A percentile compares a stretch with the other conserved stretches of the same genome.
Evolutionary conservation across 2,113 vertebrate genomes (phyloP).

Genomic region (Naja naja): DNA sequence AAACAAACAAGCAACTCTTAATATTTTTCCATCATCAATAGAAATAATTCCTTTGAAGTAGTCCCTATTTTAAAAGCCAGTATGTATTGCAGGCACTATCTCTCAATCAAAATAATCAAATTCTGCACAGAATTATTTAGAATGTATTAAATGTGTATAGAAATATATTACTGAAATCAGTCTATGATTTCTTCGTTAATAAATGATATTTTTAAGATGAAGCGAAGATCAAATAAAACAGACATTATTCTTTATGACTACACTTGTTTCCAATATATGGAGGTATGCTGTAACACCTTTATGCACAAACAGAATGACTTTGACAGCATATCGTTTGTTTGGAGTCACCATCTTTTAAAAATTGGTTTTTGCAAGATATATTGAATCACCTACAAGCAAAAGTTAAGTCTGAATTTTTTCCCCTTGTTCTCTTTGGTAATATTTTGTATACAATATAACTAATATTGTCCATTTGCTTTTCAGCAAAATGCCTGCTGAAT

Average conservation of each 20-base stretch:
- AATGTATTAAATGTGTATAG: conserved; percentile 12
- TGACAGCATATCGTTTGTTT: not conserved
- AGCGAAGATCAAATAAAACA: conserved; percentile 6
- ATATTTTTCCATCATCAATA: conserved; percentile 58
- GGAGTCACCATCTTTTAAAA: not conserved
- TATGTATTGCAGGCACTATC: conserved; percentile 24
- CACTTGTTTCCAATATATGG: not conserved
- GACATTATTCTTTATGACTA: not conserved
- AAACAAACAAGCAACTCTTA: conserved; percentile 42
- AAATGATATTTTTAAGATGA: not conserved
- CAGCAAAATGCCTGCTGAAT: not conserved
- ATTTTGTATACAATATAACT: not conserved
- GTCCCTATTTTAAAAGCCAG: conserved; percentile 33
- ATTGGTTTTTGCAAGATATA: not conserved
- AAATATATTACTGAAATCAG: not conserved
- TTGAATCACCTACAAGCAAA: not conserved
- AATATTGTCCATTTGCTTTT: not conserved
- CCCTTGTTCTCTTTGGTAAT: accelerated
- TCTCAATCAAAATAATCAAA: not conserved
- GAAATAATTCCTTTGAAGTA: conserved; percentile 54
- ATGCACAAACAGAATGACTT: not conserved
- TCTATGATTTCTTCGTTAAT: not conserved
- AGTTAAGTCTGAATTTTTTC: not conserved
- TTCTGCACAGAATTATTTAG: not conserved
- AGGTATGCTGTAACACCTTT: not conserved